Evolutionary conservation across 2,113 vertebrate genomes (phyloP), one percentile per base, ranked within the genome.

Genomic region (Pelvicachromis taeniatus): DNA sequence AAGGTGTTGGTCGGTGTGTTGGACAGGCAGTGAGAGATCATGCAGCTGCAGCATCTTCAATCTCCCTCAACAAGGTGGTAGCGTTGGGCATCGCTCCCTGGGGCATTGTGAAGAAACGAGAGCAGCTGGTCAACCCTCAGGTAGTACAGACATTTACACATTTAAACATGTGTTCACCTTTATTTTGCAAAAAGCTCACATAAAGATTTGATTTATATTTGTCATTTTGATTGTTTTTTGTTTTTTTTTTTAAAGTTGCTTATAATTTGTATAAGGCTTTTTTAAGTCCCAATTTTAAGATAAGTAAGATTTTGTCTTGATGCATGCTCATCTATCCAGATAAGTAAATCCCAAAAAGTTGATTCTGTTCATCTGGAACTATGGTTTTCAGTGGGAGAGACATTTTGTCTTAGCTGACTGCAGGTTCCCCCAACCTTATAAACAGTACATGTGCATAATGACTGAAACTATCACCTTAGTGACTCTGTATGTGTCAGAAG

Each of bases 41-140:
- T 16, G 95, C 97, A 75, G 95, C 93, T 0, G 97, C 97, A 2
- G 96, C 94, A 31, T 95, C 12, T 2, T 96, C 94, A 10, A 90
- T 7, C 89, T 92, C 95, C 6, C 92, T 94, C 54, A 95, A 94
- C 86, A 97, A 96, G 85, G 97, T 97, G 84, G 95, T 97, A 58
- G 96, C 97, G 6, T 95, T 98, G 93, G 97, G 97, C 2, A 95
- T 98, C 38, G 93, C 95, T 10, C 95, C 97, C 2, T 98, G 97
- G 97, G 97, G 97, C 5, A 86, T 98, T 21, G 96, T 98, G 11
- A 82, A 94, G 21, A 96, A 97, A 73, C 89, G 93, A 35, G 40
- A 96, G 3, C 93, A 93, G 59, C 95, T 98, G 33, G 83, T 96
- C 83, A 97, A 97, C 83, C 83, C 95, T 58, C 94, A 98, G 97